These are phyloP conservation scores for Darevskia nairensis DNA, from an alignment of 2,797 vertebrate species.

Conservation along the genomic window DNA sequence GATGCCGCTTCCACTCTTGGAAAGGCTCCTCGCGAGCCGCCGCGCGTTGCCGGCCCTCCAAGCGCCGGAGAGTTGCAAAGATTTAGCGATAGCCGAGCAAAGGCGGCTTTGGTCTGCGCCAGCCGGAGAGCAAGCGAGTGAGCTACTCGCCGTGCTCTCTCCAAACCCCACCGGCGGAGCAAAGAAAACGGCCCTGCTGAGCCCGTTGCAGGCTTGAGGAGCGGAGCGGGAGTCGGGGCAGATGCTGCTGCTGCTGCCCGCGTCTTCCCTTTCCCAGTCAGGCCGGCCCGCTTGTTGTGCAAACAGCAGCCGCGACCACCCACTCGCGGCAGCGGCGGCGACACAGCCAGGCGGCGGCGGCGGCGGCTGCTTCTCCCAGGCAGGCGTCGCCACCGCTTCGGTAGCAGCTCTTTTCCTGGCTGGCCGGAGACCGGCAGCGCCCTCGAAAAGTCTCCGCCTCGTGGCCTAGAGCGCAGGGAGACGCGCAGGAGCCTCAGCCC, in stretches of 20 bases:
- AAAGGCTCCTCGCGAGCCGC: background rate
- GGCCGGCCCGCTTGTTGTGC: background rate
- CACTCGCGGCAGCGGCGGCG: background rate
- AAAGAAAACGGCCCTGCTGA: too few species aligned
- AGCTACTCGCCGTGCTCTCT: background rate
- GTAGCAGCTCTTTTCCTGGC: background rate
- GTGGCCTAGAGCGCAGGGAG: background rate
- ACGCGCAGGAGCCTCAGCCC: background rate
- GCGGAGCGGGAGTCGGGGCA: background rate
- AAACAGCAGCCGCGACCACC: background rate
- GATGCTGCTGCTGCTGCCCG: background rate
- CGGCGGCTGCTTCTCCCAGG: background rate
- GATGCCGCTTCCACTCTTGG: too few species aligned
- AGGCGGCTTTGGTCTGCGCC: too few species aligned
- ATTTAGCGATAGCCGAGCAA: constrained; percentile 11
- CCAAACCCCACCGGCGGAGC: background rate
- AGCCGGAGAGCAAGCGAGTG: background rate
- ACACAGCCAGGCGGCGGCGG: background rate
- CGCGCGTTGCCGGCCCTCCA: background rate
- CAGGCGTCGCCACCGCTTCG: background rate
- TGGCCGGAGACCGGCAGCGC: background rate
- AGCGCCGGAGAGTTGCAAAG: constrained; percentile 45
- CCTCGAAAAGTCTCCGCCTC: background rate
- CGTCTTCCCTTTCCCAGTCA: background rate
- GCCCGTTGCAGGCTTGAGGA: background rate